Base-by-base conservation (phyloP, 2,113 vertebrate species). In the Pelmatolapia mariae region DNA sequence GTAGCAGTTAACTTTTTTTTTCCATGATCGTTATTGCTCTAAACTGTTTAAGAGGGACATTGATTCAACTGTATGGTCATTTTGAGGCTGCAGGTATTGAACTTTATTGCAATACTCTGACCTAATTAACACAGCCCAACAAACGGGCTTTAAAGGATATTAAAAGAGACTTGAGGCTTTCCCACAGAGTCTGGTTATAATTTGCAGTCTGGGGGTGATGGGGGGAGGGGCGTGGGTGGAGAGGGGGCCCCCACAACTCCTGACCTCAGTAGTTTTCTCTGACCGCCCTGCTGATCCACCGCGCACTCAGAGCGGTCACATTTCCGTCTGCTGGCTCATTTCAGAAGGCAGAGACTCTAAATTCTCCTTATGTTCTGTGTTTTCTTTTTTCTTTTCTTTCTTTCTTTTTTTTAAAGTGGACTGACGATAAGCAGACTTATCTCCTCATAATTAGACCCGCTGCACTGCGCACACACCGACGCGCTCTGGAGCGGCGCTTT, bases 401-500 rank as follows among this genome's bases (percentile, higher is more conserved):
- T 31, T 61, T 24, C 5, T 5, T 7, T 24, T 1, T 7, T 4
- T 1, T 0, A 1, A 63, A n/a, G 50, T 15, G 4, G 61, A 33
- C 16, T 68, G 80, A 38, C 38, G 43, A 76, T 50, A 76, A 76
- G 40, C 29, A 59, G 7, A 29, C 31, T 40, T 50, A 18, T 8
- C 50, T 71, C 16, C 24, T 79, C 53, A 18, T 80, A 31, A 82
- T 76, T 45, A 40, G 45, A 31, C 71, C n/a, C 83, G 29, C 80
- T 87, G 88, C 82, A 71, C 73, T 86, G 85, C 86, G 56, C 73
- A 80, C 87, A 78, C 73, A 80, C 87, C 71, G 68, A 73, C 83
- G 87, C 80, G 84, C 82, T 54, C 85, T 7, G 18, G 33, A 47
- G 36, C 26, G 22, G 57, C 82, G 82, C 19, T 66, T 78, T 57